Conservation (phyloP, 2,113 vertebrate species). For the Petrocephalus microphthalmus region DNA sequence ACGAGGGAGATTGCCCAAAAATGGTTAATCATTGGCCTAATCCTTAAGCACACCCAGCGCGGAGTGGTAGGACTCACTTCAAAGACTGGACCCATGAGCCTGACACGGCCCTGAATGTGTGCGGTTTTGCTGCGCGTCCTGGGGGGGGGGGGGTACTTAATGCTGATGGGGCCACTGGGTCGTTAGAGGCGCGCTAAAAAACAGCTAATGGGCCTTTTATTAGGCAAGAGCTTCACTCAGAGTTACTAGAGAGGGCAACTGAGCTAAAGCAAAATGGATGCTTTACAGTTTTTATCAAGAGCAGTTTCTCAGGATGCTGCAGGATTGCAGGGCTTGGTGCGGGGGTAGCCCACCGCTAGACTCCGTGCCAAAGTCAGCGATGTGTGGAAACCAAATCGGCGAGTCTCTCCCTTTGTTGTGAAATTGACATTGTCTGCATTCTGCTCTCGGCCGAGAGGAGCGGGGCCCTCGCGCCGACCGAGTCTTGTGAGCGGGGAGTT, state of each 20-base stretch:
- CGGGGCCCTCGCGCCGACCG: no score
- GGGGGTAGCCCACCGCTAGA: neutral
- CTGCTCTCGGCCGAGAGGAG: neutral
- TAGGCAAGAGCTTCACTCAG: neutral
- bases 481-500: neutral
- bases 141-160: neutral
- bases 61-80: neutral
- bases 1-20: neutral
- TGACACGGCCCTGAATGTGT: neutral
- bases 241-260: neutral
- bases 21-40: neutral
- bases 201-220: neutral
- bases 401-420: neutral
- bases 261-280: neutral
- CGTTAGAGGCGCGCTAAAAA: neutral
- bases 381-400: neutral
- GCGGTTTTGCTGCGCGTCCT: neutral
- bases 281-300: neutral
- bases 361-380: neutral
- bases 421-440: conserved; percentile 5
- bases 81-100: neutral
- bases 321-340: neutral
- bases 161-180: neutral
- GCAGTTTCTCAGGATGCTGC: neutral
- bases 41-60: neutral